Evolutionary conservation across 2,113 vertebrate species (phyloP).

Genomic region (Hippopotamus amphibius): DNA sequence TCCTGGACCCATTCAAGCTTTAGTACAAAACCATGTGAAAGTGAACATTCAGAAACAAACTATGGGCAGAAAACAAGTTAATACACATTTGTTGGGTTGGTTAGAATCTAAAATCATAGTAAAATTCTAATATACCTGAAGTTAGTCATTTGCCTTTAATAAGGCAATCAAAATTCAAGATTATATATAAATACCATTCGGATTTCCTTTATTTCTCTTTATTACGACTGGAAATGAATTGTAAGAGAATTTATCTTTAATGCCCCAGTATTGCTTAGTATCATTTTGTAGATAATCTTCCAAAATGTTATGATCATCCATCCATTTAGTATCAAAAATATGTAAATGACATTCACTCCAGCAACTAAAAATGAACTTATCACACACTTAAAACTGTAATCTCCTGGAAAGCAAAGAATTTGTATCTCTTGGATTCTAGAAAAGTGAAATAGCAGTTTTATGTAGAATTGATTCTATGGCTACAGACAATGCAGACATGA

Average conservation of each 20-base stretch:
- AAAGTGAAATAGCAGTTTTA: neutral
- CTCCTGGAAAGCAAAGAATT: neutral
- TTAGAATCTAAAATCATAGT: constrained; percentile 36
- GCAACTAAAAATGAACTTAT: constrained; percentile 51
- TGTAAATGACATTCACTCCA: constrained; percentile 39
- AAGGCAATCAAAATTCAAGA: constrained; percentile 59
- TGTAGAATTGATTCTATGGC: neutral
- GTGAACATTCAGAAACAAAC: neutral
- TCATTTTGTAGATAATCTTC: constrained; percentile 60
- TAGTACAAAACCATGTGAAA: neutral
- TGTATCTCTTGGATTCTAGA: neutral
- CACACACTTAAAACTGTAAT: constrained; percentile 31
- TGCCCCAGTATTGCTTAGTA: constrained; percentile 41
- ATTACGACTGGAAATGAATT: constrained; percentile 47
- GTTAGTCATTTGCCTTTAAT: constrained; percentile 60
- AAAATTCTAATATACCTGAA: constrained; percentile 37
- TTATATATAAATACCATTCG: constrained; percentile 21
- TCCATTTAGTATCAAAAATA: constrained; percentile 21
- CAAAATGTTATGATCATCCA: constrained; percentile 9
- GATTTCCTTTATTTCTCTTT: constrained; percentile 65
- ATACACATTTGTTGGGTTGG: neutral
- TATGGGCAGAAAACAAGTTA: neutral
- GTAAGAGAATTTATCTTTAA: constrained; percentile 59
- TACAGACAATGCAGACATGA: neutral
- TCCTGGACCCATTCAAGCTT: neutral